Evolutionary conservation across 2,888 invertebrate species (phyloP), one percentile per base, ranked within the genome.

Genomic region (Campoplex nolae): DNA sequence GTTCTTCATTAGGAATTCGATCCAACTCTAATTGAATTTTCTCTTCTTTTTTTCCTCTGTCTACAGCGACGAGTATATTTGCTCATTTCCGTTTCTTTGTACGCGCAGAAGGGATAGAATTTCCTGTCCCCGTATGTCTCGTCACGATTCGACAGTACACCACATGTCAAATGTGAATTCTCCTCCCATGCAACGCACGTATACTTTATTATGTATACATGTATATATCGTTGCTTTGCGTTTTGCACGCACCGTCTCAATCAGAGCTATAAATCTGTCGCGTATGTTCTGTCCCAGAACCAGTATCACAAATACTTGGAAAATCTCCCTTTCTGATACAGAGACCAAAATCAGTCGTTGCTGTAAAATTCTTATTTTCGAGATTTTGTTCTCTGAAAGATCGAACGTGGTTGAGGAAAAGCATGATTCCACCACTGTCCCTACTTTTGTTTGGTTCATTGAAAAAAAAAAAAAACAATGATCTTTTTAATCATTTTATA

Each of bases 221-320:
- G 65, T 65, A 71, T 65, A 42, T 70, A n/a, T 71, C 45, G 48
- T 35, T 23, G 48, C 58, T 35, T 78, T 78, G 28, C 54, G 45
- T 58, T 73, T 67, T 28, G 75, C 78, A 85, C 71, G 51, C 84
- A 84, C 88, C 88, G 85, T 87, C 88, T 89, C 89, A 89, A 90
- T 90, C 89, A 89, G 77, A 81, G 83, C 84, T 83, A 6, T 38
- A 75, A 89, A 90, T 90, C 90, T 90, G 90, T 88, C 88, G 84
- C 80, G 76, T 70, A 23, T 23, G 58, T 54, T 82, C 83, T 28
- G 65, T n/a, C 13, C 82, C 73, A 45, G 62, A 45, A 76, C 56
- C 62, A 73, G 58, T 28, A 28, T 45, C 48, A 23, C 35, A 62
- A 23, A 16, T 35, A 71, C 45, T 11, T 13, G 58, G 11, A 32